Conservation (phyloP, 2,888 invertebrate genomes). For the Caenorhabditis macrosperma region DNA sequence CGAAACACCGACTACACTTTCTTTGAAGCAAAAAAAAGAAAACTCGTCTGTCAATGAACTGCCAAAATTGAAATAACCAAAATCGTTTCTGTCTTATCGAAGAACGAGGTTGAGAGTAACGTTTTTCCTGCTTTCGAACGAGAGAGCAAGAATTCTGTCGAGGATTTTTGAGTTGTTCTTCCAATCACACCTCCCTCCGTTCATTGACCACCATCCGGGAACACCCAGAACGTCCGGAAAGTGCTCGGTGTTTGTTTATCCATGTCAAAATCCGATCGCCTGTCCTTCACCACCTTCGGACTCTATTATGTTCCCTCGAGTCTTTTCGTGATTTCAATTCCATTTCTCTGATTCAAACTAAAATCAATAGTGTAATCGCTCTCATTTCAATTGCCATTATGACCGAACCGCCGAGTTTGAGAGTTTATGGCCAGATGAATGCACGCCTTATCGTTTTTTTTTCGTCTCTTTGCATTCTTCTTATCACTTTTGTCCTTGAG, state of each 20-base stretch:
- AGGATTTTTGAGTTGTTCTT: too few relatives aligned
- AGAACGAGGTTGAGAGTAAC: too few relatives aligned
- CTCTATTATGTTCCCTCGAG: not conserved
- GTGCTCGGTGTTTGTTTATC: conserved; percentile 7
- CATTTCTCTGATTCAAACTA: too few relatives aligned
- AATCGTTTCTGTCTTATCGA: too few relatives aligned
- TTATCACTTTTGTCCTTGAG: too few relatives aligned
- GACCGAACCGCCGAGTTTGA: not conserved
- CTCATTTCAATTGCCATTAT: too few relatives aligned
- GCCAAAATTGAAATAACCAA: not conserved
- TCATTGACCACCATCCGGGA: conserved; percentile 6
- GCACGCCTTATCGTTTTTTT: not conserved
- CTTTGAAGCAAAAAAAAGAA: too few relatives aligned
- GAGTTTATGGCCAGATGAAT: not conserved
- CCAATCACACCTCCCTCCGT: not conserved
- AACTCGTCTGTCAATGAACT: not conserved
- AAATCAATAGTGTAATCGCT: not conserved
- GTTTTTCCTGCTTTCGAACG: too few relatives aligned
- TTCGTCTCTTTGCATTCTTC: not conserved
- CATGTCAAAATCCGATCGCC: conserved; percentile 18
- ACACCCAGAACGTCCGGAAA: not conserved
- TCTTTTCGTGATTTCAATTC: not conserved
- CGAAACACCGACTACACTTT: too few relatives aligned
- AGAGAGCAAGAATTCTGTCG: too few relatives aligned
- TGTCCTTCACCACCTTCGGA: not conserved